phyloP scores from a whole-genome alignment of 2,888 invertebrate genomes.

The Tachina lurida region DNA sequence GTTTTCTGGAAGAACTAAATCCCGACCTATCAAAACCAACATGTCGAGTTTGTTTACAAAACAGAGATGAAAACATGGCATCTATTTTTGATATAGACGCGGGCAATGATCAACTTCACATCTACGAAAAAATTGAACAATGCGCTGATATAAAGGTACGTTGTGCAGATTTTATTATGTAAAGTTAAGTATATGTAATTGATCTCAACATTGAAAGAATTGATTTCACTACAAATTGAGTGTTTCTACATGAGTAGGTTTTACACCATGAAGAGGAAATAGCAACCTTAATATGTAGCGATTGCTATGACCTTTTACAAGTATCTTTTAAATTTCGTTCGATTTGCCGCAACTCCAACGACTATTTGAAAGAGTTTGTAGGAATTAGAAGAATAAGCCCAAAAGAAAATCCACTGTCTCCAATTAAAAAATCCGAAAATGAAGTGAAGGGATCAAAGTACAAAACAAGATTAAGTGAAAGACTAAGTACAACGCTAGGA shows the following conservation, averaged over 20 bases:
- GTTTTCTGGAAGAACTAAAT: neutral
- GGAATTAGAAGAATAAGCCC: neutral
- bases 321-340: conserved; percentile 81
- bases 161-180: neutral
- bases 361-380: conserved; percentile 79
- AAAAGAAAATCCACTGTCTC: conserved; percentile 20
- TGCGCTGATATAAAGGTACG: conserved; percentile 79
- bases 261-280: conserved; percentile 74
- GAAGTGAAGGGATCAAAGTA: conserved; percentile 12
- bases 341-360: conserved; percentile 81
- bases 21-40: conserved; percentile 46
- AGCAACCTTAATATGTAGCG: conserved; percentile 79
- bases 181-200: neutral
- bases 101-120: conserved; percentile 31
- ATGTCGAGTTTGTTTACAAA: conserved; percentile 79
- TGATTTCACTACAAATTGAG: neutral
- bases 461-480: conserved; percentile 54
- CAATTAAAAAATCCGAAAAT: conserved; percentile 21
- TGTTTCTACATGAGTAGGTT: conserved; percentile 74
- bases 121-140: conserved; percentile 76
- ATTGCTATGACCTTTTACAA: conserved; percentile 75
- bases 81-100: conserved; percentile 76
- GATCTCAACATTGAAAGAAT: neutral
- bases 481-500: neutral
- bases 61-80: conserved; percentile 75